Evolutionary conservation across 2,797 vertebrate species (phyloP).

Genomic region (Sebastolobus alascanus): DNA sequence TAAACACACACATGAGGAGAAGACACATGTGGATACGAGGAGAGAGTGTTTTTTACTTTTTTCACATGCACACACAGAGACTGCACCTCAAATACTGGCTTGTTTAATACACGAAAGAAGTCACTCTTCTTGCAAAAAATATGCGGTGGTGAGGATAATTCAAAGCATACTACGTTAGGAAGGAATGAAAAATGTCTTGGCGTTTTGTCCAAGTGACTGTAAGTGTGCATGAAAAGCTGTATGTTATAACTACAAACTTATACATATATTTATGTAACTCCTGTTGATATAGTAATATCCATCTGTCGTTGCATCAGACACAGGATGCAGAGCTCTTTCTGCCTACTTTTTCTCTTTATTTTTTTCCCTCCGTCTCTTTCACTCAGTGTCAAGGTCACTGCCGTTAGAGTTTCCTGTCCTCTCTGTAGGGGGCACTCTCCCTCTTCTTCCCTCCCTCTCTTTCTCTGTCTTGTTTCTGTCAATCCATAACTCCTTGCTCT

Average conservation of each 20-base stretch:
- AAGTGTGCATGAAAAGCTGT: background rate
- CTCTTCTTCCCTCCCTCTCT: conserved; percentile 53
- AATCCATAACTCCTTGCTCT: conserved; percentile 13
- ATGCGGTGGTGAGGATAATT: background rate
- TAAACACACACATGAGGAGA: conserved; percentile 53
- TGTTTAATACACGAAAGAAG: conserved; percentile 5
- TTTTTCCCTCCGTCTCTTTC: conserved; percentile 28
- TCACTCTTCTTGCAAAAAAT: background rate
- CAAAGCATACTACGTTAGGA: background rate
- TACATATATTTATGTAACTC: conserved; percentile 1
- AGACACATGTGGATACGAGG: conserved; percentile 35
- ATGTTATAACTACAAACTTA: background rate
- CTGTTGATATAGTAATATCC: conserved; percentile 28
- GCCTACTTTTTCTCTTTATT: conserved; percentile 4
- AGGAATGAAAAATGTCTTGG: background rate
- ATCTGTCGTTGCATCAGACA: conserved; percentile 46
- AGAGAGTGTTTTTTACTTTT: background rate
- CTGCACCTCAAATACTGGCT: background rate
- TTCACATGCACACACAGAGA: conserved; percentile 1
- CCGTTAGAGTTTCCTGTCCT: conserved; percentile 43
- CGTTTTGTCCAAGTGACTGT: background rate
- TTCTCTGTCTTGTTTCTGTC: conserved; percentile 27
- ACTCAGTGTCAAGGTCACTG: conserved; percentile 43
- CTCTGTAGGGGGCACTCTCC: conserved; percentile 79
- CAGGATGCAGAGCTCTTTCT: conserved; percentile 14